phyloP scores from a whole-genome alignment of 1,140 invertebrate genomes.

The Drosophila lacertosa region DNA sequence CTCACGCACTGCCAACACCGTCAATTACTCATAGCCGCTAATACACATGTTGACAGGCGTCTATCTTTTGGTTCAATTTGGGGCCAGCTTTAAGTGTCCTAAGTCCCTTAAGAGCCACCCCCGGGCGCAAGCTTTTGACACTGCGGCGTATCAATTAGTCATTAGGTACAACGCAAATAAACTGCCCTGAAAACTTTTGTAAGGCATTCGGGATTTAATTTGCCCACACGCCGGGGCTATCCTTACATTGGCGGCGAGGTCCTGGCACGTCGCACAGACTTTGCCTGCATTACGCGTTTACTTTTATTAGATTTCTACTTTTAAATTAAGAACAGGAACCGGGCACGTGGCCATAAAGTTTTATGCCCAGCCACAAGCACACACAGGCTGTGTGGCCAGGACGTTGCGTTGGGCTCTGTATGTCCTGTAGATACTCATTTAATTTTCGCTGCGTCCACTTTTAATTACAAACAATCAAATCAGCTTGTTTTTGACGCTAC shows the following conservation, averaged over 20 bases:
- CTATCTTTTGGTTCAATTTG: constrained; percentile 32
- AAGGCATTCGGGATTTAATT: constrained; percentile 53
- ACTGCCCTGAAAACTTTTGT: constrained; percentile 31
- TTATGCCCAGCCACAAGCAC: constrained; percentile 38
- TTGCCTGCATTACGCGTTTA: constrained; percentile 21
- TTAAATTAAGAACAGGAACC: constrained; percentile 65
- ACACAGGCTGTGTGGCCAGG: constrained; percentile 12
- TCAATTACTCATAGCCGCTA: constrained; percentile 56
- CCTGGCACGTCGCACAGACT: constrained; percentile 44
- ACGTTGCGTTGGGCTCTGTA: constrained; percentile 13
- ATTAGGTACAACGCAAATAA: constrained; percentile 34
- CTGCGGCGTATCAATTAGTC: constrained; percentile 52
- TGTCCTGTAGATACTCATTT: constrained; percentile 68
- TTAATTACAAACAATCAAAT: constrained; percentile 83
- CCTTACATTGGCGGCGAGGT: constrained; percentile 24
- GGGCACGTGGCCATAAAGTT: constrained; percentile 69
- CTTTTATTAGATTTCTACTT: constrained; percentile 68
- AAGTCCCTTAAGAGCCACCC: constrained; percentile 15
- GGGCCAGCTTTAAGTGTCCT: constrained; percentile 22
- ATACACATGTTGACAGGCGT: constrained; percentile 65
- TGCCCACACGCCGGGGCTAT: constrained; percentile 26
- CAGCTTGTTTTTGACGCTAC: constrained; percentile 68
- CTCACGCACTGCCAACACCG: neutral
- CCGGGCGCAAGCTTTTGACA: constrained; percentile 35
- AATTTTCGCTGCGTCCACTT: constrained; percentile 76